Base-by-base conservation (phyloP, 2,888 invertebrate species). In the Leptothorax acervorum region DNA sequence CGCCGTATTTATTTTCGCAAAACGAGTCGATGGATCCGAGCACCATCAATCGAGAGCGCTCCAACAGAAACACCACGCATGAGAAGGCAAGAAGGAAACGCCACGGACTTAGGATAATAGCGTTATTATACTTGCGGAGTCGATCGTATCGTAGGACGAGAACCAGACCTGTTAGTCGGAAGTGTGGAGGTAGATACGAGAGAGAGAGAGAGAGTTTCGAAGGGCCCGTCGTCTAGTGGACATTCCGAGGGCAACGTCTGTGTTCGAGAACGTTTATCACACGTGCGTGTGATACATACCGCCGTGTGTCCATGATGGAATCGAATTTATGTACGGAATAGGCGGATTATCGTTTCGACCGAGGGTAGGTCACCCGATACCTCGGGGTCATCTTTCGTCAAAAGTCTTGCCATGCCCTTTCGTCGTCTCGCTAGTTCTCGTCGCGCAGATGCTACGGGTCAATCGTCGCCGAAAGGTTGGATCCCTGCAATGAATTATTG, bases 131-230 rank as follows among this genome's bases (percentile, higher is more conserved):
- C 87, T 83, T 82, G 81, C 66, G 85, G 78, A 88, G 86, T 90
- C 88, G 88, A 90, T 88, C 85, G 87, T 88, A 90, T 89, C 91
- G 85, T 85, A 73, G 85, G 86, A 89, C 87, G 86, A 88, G 89
- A 90, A 88, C 79, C 91, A 91, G 91, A 89, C 85, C 68, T 84
- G 83, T 45, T 79, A 60, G 82, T 35, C 5, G 31, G 28, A 86
- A 87, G 84, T 84, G 75, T 81, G 68, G 57, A 71, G 70, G 65
- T 51, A 82, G 73, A 60, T 18, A 45, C 8, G 28, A 60, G 31
- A 62, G 35, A 6, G 42, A 42, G 39, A 42, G 65, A 42, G 11
- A 60, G 82, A 85, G 82, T 84, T 87, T 83, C 81, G 76, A 82
- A 84, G 82, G 62, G 73, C 62, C 74, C 63, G 51, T 68, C 81